These are phyloP conservation scores for Platycheirus albimanus DNA, from an alignment of 2,888 invertebrate species.

Conservation along the genomic window DNA sequence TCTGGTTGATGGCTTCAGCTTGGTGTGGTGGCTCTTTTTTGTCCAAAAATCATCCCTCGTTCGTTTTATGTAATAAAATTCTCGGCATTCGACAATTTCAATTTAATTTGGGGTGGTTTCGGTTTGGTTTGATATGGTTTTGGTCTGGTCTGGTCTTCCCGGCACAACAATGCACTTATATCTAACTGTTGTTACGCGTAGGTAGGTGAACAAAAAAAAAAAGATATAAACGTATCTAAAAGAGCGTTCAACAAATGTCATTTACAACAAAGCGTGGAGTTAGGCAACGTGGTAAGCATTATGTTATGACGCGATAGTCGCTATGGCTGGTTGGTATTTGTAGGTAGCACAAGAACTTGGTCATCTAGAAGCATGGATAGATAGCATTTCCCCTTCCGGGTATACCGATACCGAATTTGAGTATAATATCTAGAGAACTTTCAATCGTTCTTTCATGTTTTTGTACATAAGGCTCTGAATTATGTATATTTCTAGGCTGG, in stretches of 20 bases:
- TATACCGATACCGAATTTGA: too few relatives aligned
- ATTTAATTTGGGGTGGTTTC: slow-evolving; percentile 67
- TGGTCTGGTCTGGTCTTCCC: slow-evolving; percentile 2
- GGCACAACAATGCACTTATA: slow-evolving; percentile 43
- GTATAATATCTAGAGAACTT: background rate
- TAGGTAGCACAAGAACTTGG: slow-evolving; percentile 21
- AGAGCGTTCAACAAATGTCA: slow-evolving; percentile 65
- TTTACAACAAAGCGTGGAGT: slow-evolving; percentile 39
- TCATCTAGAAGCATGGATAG: slow-evolving; percentile 26
- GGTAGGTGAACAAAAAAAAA: slow-evolving; percentile 12
- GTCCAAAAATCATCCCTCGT: slow-evolving; percentile 64
- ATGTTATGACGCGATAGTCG: slow-evolving; percentile 36
- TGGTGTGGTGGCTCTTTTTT: slow-evolving; percentile 47
- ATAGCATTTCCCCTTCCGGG: slow-evolving; percentile 68
- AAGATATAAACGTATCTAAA: slow-evolving; percentile 32
- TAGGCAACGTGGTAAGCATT: slow-evolving; percentile 49
- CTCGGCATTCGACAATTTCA: slow-evolving; percentile 29
- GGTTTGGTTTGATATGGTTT: slow-evolving; percentile 43
- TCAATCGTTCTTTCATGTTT: background rate
- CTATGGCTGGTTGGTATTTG: slow-evolving; percentile 5
- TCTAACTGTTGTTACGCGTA: slow-evolving; percentile 34
- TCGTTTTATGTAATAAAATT: slow-evolving; percentile 37
- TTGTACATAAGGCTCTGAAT: slow-evolving; percentile 53
- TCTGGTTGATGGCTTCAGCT: too few relatives aligned
- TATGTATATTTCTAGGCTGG: slow-evolving; percentile 27